Conservation (phyloP, 2,797 vertebrate species). For the Myotis daubentonii region DNA sequence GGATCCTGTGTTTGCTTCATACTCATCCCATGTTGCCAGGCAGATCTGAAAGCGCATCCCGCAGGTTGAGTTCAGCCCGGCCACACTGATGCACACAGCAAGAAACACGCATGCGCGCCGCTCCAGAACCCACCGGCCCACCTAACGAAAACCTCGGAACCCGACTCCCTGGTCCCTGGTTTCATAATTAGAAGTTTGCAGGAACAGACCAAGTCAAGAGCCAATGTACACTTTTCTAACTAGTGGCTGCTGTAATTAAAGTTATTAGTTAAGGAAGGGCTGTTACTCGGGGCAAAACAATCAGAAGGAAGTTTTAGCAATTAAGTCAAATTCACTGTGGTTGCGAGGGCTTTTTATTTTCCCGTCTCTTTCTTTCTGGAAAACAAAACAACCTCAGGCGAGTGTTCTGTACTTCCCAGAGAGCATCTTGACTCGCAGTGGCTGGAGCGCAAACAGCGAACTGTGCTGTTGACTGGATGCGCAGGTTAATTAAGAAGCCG, state of each 20-base stretch:
- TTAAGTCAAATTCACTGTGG: constrained; percentile 67
- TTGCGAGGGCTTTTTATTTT: background rate
- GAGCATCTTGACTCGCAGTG: constrained; percentile 17
- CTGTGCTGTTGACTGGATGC: constrained; percentile 41
- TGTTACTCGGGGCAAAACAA: constrained; percentile 56
- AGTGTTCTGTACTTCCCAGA: constrained; percentile 43
- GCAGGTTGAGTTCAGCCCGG: background rate
- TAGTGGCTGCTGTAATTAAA: constrained; percentile 62
- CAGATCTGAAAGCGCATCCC: background rate
- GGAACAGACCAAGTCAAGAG: constrained; percentile 37
- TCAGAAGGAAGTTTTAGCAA: constrained; percentile 70
- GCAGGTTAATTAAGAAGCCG: constrained; percentile 70
- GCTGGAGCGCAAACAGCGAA: constrained; percentile 39
- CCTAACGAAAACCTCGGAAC: background rate
- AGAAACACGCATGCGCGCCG: fast-evolving
- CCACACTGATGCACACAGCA: background rate
- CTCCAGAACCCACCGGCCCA: background rate
- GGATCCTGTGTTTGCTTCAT: background rate
- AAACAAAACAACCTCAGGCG: constrained; percentile 60
- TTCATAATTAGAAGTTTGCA: constrained; percentile 54
- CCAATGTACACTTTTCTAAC: constrained; percentile 51
- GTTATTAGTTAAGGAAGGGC: constrained; percentile 71
- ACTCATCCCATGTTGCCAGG: background rate
- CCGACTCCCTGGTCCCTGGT: background rate
- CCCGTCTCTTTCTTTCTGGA: background rate